Evolutionary conservation across 2,888 invertebrate genomes (phyloP).

Genomic region (Agrochola lychnidis): DNA sequence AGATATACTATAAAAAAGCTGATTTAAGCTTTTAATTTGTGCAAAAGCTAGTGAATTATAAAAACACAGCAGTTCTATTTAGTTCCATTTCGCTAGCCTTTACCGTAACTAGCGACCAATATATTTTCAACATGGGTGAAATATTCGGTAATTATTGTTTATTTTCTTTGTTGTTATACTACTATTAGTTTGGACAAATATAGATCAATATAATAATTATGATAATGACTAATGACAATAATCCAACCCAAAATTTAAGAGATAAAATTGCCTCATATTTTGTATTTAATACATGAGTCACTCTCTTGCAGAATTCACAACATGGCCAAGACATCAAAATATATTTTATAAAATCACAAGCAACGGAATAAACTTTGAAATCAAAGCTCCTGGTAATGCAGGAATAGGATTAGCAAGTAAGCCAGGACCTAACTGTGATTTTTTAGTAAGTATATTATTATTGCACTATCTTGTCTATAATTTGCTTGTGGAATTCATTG

Average conservation of each 20-base stretch:
- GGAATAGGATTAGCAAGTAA: constrained; percentile 74
- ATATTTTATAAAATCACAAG: constrained; percentile 76
- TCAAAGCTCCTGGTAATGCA: constrained; percentile 74
- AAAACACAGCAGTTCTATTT: background rate
- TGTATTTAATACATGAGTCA: constrained; percentile 36
- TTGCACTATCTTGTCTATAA: background rate
- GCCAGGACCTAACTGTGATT: constrained; percentile 66
- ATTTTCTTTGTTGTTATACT: background rate
- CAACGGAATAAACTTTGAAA: constrained; percentile 75
- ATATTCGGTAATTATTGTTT: constrained; percentile 47
- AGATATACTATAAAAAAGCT: too few species aligned
- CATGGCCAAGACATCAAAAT: constrained; percentile 72
- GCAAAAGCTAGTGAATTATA: background rate
- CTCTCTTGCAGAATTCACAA: constrained; percentile 75
- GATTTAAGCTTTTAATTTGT: background rate
- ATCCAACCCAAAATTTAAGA: background rate
- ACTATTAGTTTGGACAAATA: too few species aligned
- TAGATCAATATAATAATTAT: background rate
- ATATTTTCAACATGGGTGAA: constrained; percentile 54
- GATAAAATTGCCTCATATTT: constrained; percentile 32
- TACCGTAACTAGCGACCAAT: background rate
- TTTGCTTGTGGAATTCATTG: background rate
- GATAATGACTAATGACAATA: background rate
- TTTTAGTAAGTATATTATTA: constrained; percentile 69
- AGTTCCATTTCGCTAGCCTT: background rate